phyloP scores from a whole-genome alignment of 2,888 invertebrate species.

The Bursaphelenchus okinawaensis region DNA sequence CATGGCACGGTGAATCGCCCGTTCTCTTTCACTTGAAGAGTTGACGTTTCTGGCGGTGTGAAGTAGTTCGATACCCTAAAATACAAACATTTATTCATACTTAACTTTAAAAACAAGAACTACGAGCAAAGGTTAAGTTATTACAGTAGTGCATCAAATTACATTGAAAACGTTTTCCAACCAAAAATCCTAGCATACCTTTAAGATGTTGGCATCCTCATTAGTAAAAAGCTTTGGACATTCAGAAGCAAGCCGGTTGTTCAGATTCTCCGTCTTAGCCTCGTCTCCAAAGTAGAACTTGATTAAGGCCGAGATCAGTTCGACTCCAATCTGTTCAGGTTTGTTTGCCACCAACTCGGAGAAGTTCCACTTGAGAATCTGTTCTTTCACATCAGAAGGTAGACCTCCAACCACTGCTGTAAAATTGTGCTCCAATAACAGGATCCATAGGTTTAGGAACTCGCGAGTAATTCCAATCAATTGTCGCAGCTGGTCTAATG shows the following conservation, averaged over 20 bases:
- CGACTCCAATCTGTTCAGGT: conserved; percentile 57
- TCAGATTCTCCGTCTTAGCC: conserved; percentile 86
- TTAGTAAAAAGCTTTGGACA: conserved; percentile 88
- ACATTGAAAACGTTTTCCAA: too few relatives aligned
- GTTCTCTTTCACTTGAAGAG: conserved; percentile 16
- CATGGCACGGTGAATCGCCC: conserved; percentile 24
- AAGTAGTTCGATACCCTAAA: conserved; percentile 35
- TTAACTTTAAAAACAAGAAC: too few relatives aligned
- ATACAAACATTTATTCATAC: too few relatives aligned
- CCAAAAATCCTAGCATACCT: too few relatives aligned
- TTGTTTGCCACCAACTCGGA: conserved; percentile 29
- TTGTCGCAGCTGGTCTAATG: conserved; percentile 58
- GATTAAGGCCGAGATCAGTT: conserved; percentile 77
- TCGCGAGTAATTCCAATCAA: conserved; percentile 72
- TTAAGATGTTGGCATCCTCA: conserved; percentile 91
- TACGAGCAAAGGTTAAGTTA: too few relatives aligned
- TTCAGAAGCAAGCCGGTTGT: conserved; percentile 75
- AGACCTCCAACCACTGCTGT: conserved; percentile 66
- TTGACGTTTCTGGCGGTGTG: conserved; percentile 26
- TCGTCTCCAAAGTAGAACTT: conserved; percentile 86
- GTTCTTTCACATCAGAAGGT: conserved; percentile 29
- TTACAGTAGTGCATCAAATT: too few relatives aligned
- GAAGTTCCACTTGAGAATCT: conserved; percentile 20
- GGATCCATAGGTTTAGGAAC: conserved; percentile 84
- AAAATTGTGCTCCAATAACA: conserved; percentile 84